Percentiles rank a stretch among this genome's conserved stretches.
Conservation (phyloP, 1,140 invertebrate genomes). For the Euwallacea similis region DNA sequence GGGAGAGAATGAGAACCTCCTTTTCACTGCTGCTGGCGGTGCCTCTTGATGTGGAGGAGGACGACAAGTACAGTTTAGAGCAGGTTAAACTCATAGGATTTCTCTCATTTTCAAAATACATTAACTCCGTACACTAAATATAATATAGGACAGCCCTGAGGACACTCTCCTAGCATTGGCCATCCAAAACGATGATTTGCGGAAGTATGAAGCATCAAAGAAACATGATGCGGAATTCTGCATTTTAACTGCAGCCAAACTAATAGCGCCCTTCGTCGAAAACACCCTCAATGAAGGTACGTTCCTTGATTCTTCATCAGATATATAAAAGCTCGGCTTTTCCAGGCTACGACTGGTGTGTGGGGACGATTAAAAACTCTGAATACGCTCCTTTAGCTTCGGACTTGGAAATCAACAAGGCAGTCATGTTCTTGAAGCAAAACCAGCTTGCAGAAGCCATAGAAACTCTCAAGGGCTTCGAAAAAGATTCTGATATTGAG, state of each 20-base stretch:
- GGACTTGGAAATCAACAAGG: conserved; percentile 93
- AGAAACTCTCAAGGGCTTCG: conserved; percentile 86
- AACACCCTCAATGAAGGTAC: conserved; percentile 73
- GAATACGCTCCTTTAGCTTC: conserved; percentile 76
- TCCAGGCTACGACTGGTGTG: conserved; percentile 72
- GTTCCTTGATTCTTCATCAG: background rate
- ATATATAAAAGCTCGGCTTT: background rate
- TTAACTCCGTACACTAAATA: too few relatives aligned
- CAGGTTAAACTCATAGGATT: conserved; percentile 40
- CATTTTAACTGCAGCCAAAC: conserved; percentile 87
- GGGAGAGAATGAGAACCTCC: conserved; percentile 90
- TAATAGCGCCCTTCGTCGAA: conserved; percentile 87
- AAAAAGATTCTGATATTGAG: conserved; percentile 82
- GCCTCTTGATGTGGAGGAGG: conserved; percentile 80
- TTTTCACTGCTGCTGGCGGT: conserved; percentile 91
- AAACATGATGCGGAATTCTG: conserved; percentile 80
- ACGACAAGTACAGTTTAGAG: conserved; percentile 69
- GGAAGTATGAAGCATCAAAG: conserved; percentile 73
- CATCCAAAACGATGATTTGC: conserved; percentile 78
- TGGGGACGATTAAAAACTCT: conserved; percentile 79
- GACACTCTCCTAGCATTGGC: conserved; percentile 74
- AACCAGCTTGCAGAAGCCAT: conserved; percentile 81
- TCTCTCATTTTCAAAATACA: too few relatives aligned
- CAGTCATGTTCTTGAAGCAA: conserved; percentile 84
- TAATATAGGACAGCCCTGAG: conserved; percentile 67